Conservation (phyloP, 2,113 vertebrate species). For the Pithys albifrons region DNA sequence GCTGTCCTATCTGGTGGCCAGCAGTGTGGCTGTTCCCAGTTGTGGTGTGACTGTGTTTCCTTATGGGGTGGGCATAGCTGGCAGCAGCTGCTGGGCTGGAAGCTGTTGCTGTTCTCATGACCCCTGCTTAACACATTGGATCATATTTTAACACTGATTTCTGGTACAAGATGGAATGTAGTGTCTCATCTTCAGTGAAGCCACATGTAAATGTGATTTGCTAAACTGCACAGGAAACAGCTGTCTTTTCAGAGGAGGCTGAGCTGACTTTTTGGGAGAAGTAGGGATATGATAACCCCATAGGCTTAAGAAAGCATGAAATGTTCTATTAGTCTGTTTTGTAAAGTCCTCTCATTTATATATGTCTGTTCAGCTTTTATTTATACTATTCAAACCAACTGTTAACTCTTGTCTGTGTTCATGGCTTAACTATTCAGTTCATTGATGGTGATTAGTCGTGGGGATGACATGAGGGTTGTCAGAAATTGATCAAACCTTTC, state of each 20-base stretch:
- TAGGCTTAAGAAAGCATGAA: background rate
- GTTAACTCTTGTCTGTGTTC: background rate
- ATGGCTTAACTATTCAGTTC: background rate
- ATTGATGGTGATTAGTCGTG: background rate
- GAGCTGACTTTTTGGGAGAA: background rate
- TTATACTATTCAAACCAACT: background rate
- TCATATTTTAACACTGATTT: background rate
- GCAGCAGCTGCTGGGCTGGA: background rate
- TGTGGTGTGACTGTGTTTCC: background rate
- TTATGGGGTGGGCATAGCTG: background rate
- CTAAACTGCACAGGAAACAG: background rate
- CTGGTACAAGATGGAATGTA: background rate
- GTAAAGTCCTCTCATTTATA: background rate
- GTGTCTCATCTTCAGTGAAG: background rate
- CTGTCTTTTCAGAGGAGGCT: background rate
- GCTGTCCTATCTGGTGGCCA: background rate
- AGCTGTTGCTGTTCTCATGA: background rate
- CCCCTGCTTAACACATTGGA: fast-evolving
- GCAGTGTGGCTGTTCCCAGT: fast-evolving
- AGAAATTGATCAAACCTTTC: background rate
- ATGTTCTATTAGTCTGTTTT: background rate
- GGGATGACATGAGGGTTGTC: background rate
- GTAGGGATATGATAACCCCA: background rate
- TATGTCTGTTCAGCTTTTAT: background rate
- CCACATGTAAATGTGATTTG: background rate